Conservation (phyloP, 2,888 invertebrate species). For the Fabriciana adippe region DNA sequence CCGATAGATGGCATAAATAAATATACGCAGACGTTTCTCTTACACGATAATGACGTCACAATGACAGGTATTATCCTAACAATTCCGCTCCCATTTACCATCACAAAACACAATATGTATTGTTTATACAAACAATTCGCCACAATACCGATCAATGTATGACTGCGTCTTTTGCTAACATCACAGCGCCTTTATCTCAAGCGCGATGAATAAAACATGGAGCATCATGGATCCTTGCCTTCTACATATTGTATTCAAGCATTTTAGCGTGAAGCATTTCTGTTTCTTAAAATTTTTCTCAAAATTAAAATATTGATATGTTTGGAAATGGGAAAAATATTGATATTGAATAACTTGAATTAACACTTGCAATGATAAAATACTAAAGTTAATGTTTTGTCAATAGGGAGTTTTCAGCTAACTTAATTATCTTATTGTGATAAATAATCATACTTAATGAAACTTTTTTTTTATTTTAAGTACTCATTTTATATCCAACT, state of each 20-base stretch:
- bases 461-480: neutral
- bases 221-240: constrained; percentile 53
- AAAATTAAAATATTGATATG: constrained; percentile 5
- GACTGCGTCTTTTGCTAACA: constrained; percentile 58
- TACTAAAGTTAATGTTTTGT: no score
- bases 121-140: constrained; percentile 53
- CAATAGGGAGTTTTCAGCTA: no score
- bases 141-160: constrained; percentile 61
- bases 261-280: constrained; percentile 25
- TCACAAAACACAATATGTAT: constrained; percentile 46
- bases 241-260: constrained; percentile 42
- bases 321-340: neutral
- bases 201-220: constrained; percentile 72
- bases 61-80: constrained; percentile 40
- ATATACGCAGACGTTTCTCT: constrained; percentile 29
- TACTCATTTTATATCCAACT: neutral
- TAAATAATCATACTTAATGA: no score
- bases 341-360: neutral
- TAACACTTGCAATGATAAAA: no score
- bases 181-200: constrained; percentile 64
- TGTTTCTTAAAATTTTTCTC: constrained; percentile 6
- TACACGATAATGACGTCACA: constrained; percentile 40
- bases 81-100: constrained; percentile 45
- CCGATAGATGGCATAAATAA: constrained; percentile 30
- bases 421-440: no score